Evolutionary conservation across 2,797 vertebrate genomes (phyloP), one percentile per base, ranked within the genome.

Genomic region (Uromys caudimaculatus): DNA sequence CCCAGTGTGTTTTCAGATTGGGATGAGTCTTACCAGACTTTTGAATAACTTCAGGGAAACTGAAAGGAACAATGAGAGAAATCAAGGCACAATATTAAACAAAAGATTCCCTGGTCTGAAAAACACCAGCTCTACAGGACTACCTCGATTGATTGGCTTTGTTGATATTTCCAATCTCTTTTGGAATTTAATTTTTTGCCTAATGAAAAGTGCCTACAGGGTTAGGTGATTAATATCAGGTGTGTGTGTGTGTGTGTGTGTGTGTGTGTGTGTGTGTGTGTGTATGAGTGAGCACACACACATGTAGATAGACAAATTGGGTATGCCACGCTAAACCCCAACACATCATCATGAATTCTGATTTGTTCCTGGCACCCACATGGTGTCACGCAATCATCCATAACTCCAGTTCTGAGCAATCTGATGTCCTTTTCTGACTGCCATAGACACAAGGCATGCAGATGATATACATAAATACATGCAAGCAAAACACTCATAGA

Each of bases 71-170:
- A 94, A 69, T 76, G 44, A 90, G 52, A 71, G 38, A 96, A 95
- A 94, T 38, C 62, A 96, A 91, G 52, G 67, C 87, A 93, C 67
- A 94, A 95, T 94, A 90, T 69, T 95, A 94, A 97, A 50, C 73
- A 89, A 96, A 96, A 76, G 75, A 56, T n/a, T 79, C 52, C 41
- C 7, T 78, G n/a, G 73, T 16, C 67, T 77, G 24, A 95, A 88
- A 91, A 91, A 7, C 11, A 93, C 12, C 73, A 79, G 24, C 50
- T 94, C 60, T 88, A 5, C 69, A 90, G 73, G 21, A 32, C 90
- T 60, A 91, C 54, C 67, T 89, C 58, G 58, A 56, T 62, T 67
- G 56, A 79, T 50, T 94, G 60, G 24, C 24, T 96, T 64, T 88
- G 90, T 79, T 84, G 62, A 84, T 47, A 35, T 56, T 83, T 71